Evolutionary conservation across 2,888 invertebrate species (phyloP).

Genomic region (Phaonia tiefii): DNA sequence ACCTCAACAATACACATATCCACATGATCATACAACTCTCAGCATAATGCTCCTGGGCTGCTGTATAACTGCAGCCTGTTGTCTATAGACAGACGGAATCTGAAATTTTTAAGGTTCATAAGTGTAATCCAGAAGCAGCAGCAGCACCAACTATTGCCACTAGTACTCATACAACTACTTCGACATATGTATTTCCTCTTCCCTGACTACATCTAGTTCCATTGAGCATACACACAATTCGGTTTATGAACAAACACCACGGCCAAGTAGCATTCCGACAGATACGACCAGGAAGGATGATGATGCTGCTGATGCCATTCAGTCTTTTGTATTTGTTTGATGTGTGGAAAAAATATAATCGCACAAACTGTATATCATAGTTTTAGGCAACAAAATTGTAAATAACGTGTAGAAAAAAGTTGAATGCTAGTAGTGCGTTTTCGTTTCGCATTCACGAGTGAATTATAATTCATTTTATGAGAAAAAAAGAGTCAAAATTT

Average conservation of each 20-base stretch:
- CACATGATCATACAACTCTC: no score
- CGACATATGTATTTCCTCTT: not conserved
- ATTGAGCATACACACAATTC: conserved; percentile 9
- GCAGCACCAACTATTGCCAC: conserved; percentile 16
- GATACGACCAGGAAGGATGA: conserved; percentile 20
- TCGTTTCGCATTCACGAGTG: not conserved
- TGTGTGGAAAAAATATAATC: conserved; percentile 41
- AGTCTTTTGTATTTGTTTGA: conserved; percentile 53
- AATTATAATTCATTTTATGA: no score
- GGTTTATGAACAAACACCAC: not conserved
- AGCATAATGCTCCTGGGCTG: conserved; percentile 1
- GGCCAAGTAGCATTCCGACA: conserved; percentile 43
- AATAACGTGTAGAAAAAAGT: conserved; percentile 16
- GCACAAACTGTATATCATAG: conserved; percentile 36
- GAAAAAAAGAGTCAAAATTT: not conserved
- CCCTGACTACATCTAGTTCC: not conserved
- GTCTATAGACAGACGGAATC: conserved; percentile 2
- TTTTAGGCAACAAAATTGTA: conserved; percentile 52
- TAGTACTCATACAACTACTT: conserved; percentile 54
- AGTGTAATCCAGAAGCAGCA: conserved; percentile 2
- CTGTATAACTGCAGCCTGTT: conserved; percentile 27
- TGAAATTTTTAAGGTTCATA: conserved; percentile 1
- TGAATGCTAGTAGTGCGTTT: conserved; percentile 2
- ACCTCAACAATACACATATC: not conserved
- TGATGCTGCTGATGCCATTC: conserved; percentile 22